Conservation (phyloP, 1,140 invertebrate genomes). For the Drosophila rufa region DNA sequence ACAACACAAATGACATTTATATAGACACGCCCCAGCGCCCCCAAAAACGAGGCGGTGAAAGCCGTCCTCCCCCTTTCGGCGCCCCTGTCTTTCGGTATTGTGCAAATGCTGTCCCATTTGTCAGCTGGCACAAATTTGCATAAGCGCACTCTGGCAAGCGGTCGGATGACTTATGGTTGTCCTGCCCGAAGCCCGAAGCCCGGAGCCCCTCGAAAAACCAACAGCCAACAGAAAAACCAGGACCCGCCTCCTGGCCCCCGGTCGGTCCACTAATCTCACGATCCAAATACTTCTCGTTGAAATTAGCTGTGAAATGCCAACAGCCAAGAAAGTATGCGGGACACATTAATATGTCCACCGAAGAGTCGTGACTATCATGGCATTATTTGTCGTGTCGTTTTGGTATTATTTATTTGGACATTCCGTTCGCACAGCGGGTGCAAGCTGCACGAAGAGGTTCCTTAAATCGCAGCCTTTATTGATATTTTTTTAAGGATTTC, state of each 20-base stretch:
- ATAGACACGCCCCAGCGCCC: slow-evolving; percentile 71
- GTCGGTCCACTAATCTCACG: slow-evolving; percentile 70
- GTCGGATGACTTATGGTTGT: slow-evolving; percentile 80
- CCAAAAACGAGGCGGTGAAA: slow-evolving; percentile 10
- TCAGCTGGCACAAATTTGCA: slow-evolving; percentile 81
- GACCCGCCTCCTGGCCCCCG: slow-evolving; percentile 9
- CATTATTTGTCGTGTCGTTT: no score
- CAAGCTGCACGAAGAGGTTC: no score
- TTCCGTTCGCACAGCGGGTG: no score
- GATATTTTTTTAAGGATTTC: no score
- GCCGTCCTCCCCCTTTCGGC: neutral
- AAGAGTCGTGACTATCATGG: no score
- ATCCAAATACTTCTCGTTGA: slow-evolving; percentile 77
- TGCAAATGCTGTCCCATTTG: slow-evolving; percentile 82
- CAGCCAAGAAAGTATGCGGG: neutral
- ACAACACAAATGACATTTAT: slow-evolving; percentile 78
- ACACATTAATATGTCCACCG: no score
- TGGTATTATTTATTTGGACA: no score
- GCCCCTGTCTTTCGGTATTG: slow-evolving; percentile 54
- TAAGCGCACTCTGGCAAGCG: slow-evolving; percentile 75
- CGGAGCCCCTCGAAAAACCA: neutral
- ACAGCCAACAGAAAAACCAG: neutral
- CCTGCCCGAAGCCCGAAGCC: slow-evolving; percentile 12
- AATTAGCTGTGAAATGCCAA: slow-evolving; percentile 79
- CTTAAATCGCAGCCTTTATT: no score